These are phyloP conservation scores for Peribatodes rhomboidaria DNA, from an alignment of 2,888 invertebrate species.

Conservation along the genomic window DNA sequence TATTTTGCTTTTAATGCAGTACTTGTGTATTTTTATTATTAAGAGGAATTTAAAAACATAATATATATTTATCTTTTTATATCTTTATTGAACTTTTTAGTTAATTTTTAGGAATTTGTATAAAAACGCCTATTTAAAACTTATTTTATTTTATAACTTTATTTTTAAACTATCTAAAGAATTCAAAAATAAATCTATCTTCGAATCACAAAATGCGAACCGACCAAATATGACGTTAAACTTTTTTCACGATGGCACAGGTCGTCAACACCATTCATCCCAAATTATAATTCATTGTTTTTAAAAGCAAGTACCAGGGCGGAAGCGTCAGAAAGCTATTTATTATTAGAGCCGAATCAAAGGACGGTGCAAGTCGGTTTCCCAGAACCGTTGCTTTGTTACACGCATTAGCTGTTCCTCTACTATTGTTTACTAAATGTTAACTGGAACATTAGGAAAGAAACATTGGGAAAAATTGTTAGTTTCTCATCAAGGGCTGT, in stretches of 20 bases:
- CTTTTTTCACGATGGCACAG: slow-evolving; percentile 4
- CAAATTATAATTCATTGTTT: slow-evolving; percentile 30
- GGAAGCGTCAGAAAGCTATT: slow-evolving; percentile 67
- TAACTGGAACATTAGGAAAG: slow-evolving; percentile 25
- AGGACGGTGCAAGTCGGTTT: slow-evolving; percentile 58
- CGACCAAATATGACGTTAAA: not conserved
- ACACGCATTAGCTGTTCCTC: slow-evolving; percentile 43
- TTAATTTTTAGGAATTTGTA: too few species aligned
- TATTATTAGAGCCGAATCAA: slow-evolving; percentile 70
- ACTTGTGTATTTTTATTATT: too few species aligned
- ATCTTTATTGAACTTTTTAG: too few species aligned
- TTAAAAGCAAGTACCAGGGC: slow-evolving; percentile 57
- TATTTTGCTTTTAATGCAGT: too few species aligned
- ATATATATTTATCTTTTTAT: too few species aligned
- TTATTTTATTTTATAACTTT: too few species aligned
- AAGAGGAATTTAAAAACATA: too few species aligned
- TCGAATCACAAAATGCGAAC: not conserved
- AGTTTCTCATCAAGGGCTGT: slow-evolving; percentile 16
- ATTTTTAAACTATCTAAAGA: too few species aligned
- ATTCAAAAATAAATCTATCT: too few species aligned
- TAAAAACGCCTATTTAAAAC: too few species aligned
- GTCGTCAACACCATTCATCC: slow-evolving; percentile 9
- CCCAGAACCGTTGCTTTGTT: slow-evolving; percentile 55
- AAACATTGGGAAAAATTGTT: slow-evolving; percentile 24
- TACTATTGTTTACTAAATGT: slow-evolving; percentile 32